Conservation (phyloP, 2,888 invertebrate species). For the Ctena decussata region DNA sequence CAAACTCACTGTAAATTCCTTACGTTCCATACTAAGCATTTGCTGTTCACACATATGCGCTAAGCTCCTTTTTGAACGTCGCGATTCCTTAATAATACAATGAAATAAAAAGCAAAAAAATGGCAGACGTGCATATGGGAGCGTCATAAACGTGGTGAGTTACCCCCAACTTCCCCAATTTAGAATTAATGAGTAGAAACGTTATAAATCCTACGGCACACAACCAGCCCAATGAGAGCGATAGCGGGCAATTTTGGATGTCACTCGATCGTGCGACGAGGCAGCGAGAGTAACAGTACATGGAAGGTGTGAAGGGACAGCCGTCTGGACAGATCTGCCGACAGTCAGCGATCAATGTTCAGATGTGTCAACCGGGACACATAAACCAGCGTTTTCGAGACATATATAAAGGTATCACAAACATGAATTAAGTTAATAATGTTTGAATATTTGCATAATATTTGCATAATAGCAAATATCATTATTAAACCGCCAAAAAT, state of each 20-base stretch:
- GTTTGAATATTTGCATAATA: too few relatives aligned
- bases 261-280: conserved; percentile 75
- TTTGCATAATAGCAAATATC: too few relatives aligned
- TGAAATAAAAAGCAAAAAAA: too few relatives aligned
- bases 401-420: too few relatives aligned
- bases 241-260: conserved; percentile 67
- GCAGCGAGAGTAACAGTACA: conserved; percentile 72
- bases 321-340: conserved; percentile 82
- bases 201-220: conserved; percentile 60
- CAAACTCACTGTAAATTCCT: too few relatives aligned
- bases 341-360: conserved; percentile 82
- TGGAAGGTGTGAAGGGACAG: conserved; percentile 74
- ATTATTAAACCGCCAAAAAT: too few relatives aligned
- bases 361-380: conserved; percentile 82
- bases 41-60: too few relatives aligned
- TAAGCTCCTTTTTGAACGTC: too few relatives aligned
- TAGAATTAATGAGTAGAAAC: conserved; percentile 62
- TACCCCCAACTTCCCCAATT: conserved; percentile 78
- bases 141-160: conserved; percentile 75
- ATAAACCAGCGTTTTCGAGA: too few relatives aligned
- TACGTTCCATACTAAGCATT: too few relatives aligned
- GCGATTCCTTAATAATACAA: too few relatives aligned
- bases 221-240: conserved; percentile 58
- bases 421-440: too few relatives aligned
- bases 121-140: conserved; percentile 76